Base-by-base conservation (phyloP, 2,888 invertebrate species). In the Conchocele bisecta region DNA sequence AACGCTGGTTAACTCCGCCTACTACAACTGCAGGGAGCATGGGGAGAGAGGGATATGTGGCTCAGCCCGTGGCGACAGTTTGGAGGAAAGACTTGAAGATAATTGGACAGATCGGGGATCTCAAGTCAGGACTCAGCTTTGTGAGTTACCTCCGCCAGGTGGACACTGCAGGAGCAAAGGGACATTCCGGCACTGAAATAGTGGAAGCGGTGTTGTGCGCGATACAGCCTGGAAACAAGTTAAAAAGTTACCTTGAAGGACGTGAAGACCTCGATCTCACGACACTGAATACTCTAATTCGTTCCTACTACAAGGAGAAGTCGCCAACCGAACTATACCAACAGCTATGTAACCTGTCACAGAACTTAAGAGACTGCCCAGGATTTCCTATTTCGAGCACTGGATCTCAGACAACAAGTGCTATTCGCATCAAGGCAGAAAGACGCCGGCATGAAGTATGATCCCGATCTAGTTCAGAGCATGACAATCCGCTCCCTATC, bases 161-260 rank as follows among this genome's bases (percentile, higher is more conserved):
- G 13, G 20, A 50, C 31, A 44, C 24, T 24, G 56, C 54, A 17
- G 5, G 2, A n/a, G 26, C 33, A 9, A 9, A 67, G 9, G 39
- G 41, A 2, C 24, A 44, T 37, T 4, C 22, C 3, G 59, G 59
- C 3, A 11, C 24, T 24, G 67, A 67, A 11, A 33, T 67, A 5
- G 29, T 60, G 2, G 54, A 67, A 17, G 48, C 31, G 7, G 60
- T 56, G 28, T 46, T 67, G 13, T 35, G 24, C 11, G 53, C 46
- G 1, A 35, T 67, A 0, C 46, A 53, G 11, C 39, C 35, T 11
- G 46, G 54, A 4, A 37, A 29, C 13, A 46, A 54, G n/a, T 13
- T 67, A 9, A 5, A 60, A 42, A 39, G 60, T 13, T 66, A 66
- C 41, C 26, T 67, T 7, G 67, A 67, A 17, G 67, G 67, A 3